Base-by-base conservation (phyloP, 2,113 vertebrate species). In the Dermatemys mawii region DNA sequence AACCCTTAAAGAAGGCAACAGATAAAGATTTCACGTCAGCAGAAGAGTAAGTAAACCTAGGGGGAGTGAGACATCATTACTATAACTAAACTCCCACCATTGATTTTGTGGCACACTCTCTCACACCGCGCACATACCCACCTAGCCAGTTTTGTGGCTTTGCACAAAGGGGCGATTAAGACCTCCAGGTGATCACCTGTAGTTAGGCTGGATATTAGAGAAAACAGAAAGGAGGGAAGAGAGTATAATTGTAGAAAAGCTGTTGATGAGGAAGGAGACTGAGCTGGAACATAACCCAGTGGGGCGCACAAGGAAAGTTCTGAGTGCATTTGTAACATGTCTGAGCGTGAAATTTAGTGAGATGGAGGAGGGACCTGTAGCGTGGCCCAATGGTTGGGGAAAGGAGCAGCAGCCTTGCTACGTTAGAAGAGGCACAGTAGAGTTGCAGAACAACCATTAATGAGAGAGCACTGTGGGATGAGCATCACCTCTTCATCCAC, bases 151-250 rank as follows among this genome's bases (percentile, higher is more conserved):
- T 67, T n/a, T 67, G 16, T 67, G 32, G 35, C 19, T 57, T 49
- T 49, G 55, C 76, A 8, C 67, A 38, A 14, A 55, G 91, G 53
- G 48, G 35, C 41, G 46, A 4, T n/a, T 2, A 22, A 26, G 49
- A 11, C 38, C 35, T 83, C 2, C 2, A 60, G 73, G 44, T 16
- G n/a, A 16, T 44, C 24, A 2, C 3, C 0, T 26, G 54, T 51
- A 5, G 50, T 32, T 84, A 19, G 50, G 41, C 80, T 49, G 24
- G 67, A 51, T 63, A 13, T 63, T 67, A 2, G 17, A 67, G 63
- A 67, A 67, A 67, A 60, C 12, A 2, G 55, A 27, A 57, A 57
- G 55, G 63, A n/a, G 8, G 17, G 4, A 21, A 21, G 35, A n/a
- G 17, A 16, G 63, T 21, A 10, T 21, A 38, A 21, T n/a, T n/a